These are phyloP conservation scores for Subacronicta megacephala DNA, from an alignment of 2,888 invertebrate genomes.

Conservation along the genomic window DNA sequence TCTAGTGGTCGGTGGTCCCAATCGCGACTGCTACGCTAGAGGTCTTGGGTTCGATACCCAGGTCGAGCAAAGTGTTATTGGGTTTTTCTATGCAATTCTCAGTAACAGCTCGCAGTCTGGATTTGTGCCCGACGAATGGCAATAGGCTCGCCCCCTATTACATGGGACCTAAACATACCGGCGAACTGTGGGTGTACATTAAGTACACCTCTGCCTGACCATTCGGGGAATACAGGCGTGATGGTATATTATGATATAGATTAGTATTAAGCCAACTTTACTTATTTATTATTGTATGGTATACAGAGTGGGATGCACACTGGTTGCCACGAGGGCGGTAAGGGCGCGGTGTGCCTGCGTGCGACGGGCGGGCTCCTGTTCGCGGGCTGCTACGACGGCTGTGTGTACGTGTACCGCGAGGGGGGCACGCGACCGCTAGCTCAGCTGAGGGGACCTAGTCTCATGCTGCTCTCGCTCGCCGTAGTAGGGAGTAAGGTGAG, in stretches of 20 bases:
- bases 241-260: too few species aligned
- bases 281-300: background rate
- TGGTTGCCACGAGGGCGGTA: conserved; percentile 90
- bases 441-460: conserved; percentile 92
- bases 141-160: too few species aligned
- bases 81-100: background rate
- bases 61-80: background rate
- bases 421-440: conserved; percentile 88
- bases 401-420: conserved; percentile 92
- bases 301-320: conserved; percentile 91
- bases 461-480: conserved; percentile 92
- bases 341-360: conserved; percentile 93
- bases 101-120: too few species aligned
- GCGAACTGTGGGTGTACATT: too few species aligned
- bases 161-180: too few species aligned
- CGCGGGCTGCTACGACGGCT: conserved; percentile 94
- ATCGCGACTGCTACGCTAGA: too few species aligned
- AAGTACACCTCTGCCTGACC: too few species aligned
- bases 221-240: too few species aligned
- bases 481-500: conserved; percentile 83
- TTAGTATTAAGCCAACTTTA: too few species aligned
- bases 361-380: conserved; percentile 90
- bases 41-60: too few species aligned
- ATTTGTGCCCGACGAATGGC: too few species aligned
- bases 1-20: too few species aligned